A percentile compares a stretch with the other conserved stretches of the same genome.
These are phyloP conservation scores for Limnephilus marmoratus DNA, from an alignment of 2,888 invertebrate species.

Conservation along the genomic window DNA sequence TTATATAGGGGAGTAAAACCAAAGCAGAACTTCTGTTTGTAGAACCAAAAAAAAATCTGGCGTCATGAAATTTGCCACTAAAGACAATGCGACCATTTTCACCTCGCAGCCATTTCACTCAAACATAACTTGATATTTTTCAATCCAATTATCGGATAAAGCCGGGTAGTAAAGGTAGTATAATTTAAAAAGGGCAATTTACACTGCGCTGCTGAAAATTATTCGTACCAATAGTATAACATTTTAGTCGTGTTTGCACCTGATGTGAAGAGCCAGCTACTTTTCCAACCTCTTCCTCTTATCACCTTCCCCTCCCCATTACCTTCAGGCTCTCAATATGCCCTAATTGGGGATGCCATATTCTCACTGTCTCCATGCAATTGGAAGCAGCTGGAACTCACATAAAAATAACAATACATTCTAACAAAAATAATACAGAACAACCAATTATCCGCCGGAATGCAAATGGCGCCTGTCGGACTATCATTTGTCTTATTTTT, in stretches of 20 bases:
- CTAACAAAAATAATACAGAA: neutral
- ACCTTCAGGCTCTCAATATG: too few species aligned
- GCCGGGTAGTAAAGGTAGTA: neutral
- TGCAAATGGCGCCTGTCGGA: neutral
- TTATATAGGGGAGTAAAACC: too few species aligned
- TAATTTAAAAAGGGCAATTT: neutral
- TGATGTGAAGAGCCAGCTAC: too few species aligned
- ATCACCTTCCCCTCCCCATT: too few species aligned
- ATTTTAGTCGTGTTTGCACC: too few species aligned
- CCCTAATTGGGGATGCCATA: too few species aligned
- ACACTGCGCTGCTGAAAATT: neutral
- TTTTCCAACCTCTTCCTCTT: too few species aligned
- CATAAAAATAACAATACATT: neutral
- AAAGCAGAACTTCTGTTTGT: neutral
- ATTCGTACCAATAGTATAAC: neutral
- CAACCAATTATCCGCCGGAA: neutral
- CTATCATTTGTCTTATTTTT: neutral
- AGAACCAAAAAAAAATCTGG: neutral
- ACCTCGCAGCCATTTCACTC: neutral
- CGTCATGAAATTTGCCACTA: neutral
- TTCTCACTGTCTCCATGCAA: too few species aligned
- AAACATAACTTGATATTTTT: neutral
- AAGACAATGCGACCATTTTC: neutral
- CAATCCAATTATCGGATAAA: neutral
- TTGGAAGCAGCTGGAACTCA: too few species aligned